Evolutionary conservation across 2,113 vertebrate species (phyloP).

Genomic region (Eidolon helvum): DNA sequence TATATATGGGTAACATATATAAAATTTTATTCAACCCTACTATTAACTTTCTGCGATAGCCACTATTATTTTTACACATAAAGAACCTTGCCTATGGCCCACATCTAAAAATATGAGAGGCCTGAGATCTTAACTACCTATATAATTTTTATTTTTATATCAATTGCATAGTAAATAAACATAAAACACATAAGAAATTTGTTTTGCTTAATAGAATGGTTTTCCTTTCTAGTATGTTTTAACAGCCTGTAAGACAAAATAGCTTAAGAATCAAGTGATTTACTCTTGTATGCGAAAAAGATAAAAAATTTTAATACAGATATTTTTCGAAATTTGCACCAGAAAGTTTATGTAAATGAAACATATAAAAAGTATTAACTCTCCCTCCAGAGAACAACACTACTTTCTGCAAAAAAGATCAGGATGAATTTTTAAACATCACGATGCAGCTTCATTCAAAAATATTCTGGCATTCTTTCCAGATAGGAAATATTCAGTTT

Average conservation of each 20-base stretch:
- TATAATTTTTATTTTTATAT: not conserved
- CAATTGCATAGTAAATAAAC: not conserved
- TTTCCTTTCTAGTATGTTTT: not conserved
- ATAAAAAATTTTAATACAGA: not conserved
- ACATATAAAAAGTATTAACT: conserved; percentile 34
- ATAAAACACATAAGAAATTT: not conserved
- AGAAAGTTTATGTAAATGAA: conserved; percentile 49
- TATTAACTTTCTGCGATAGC: not conserved
- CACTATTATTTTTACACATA: not conserved
- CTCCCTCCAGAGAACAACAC: conserved; percentile 21
- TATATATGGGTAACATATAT: not conserved
- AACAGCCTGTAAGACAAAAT: not conserved
- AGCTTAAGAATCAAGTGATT: conserved; percentile 15
- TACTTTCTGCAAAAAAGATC: conserved; percentile 71
- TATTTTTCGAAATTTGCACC: conserved; percentile 36
- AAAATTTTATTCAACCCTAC: not conserved
- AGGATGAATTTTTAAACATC: conserved; percentile 48
- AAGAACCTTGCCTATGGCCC: not conserved
- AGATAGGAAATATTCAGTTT: conserved; percentile 62
- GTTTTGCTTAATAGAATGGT: not conserved
- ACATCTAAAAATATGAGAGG: not conserved
- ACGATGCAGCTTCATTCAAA: conserved; percentile 50
- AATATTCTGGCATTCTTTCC: conserved; percentile 51
- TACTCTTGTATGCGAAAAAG: not conserved
- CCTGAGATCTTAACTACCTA: not conserved